Evolutionary conservation across 2,797 vertebrate species (phyloP).

Genomic region (Graptemys geographica): DNA sequence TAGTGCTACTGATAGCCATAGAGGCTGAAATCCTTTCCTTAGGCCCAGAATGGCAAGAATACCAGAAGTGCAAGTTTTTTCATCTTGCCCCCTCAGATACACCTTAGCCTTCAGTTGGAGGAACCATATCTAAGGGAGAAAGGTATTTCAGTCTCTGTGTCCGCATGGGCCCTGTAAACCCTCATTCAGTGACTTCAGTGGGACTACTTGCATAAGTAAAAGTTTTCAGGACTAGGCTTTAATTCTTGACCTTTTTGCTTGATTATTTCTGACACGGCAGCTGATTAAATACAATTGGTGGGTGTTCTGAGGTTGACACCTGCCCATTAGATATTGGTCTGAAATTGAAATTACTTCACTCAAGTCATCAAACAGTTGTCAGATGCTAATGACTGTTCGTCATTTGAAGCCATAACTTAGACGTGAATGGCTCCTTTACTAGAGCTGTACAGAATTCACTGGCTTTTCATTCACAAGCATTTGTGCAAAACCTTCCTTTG

Average conservation of each 20-base stretch:
- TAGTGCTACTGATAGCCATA: not conserved
- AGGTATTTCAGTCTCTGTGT: not conserved
- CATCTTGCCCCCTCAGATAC: not conserved
- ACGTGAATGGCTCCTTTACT: not conserved
- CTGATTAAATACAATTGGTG: not conserved
- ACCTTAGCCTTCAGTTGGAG: not conserved
- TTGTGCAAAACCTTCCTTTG: rapidly evolving
- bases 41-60: not conserved
- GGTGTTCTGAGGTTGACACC: not conserved
- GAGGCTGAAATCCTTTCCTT: not conserved
- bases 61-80: not conserved
- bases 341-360: not conserved
- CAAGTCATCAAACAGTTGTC: not conserved
- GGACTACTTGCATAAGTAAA: not conserved
- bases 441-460: not conserved
- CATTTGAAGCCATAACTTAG: not conserved
- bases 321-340: not conserved
- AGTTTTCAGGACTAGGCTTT: not conserved
- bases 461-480: not conserved
- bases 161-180: not conserved
- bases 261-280: not conserved
- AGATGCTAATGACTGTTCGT: not conserved
- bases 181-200: not conserved
- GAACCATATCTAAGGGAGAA: not conserved
- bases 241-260: not conserved